Evolutionary conservation across 1,140 invertebrate genomes (phyloP).

Genomic region (Protaetia brevitarsis): DNA sequence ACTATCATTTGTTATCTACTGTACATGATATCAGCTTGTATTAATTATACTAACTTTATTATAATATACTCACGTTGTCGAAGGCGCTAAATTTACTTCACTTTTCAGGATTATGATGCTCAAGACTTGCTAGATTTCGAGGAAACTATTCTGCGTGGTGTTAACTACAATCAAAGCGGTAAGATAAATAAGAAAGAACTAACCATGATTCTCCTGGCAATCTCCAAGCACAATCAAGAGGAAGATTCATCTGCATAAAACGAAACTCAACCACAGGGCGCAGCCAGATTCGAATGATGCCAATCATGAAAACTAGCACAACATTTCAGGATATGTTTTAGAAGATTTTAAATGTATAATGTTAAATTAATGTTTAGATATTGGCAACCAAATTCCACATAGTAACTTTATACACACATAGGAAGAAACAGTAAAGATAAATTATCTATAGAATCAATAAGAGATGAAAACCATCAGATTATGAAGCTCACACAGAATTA

Average conservation of each 20-base stretch:
- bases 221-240: constrained; percentile 75
- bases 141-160: constrained; percentile 82
- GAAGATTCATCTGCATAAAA: constrained; percentile 54
- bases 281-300: constrained; percentile 10
- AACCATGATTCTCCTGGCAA: constrained; percentile 85
- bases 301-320: constrained; percentile 26
- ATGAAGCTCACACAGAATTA: too few relatives aligned
- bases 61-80: too few relatives aligned
- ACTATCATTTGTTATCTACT: too few relatives aligned
- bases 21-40: too few relatives aligned
- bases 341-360: constrained; percentile 19
- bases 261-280: neutral
- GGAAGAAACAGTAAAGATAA: neutral
- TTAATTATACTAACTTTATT: too few relatives aligned
- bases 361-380: constrained; percentile 15
- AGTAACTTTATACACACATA: constrained; percentile 11
- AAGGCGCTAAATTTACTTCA: too few relatives aligned
- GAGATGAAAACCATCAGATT: too few relatives aligned
- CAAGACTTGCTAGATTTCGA: constrained; percentile 86
- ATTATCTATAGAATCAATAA: neutral
- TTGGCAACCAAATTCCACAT: neutral
- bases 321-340: constrained; percentile 26
- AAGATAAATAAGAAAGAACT: constrained; percentile 91
- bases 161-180: constrained; percentile 87
- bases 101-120: constrained; percentile 81